Evolutionary conservation across 2,113 vertebrate species (phyloP), one percentile per base, ranked within the genome.

Genomic region (Gobiocypris rarus): DNA sequence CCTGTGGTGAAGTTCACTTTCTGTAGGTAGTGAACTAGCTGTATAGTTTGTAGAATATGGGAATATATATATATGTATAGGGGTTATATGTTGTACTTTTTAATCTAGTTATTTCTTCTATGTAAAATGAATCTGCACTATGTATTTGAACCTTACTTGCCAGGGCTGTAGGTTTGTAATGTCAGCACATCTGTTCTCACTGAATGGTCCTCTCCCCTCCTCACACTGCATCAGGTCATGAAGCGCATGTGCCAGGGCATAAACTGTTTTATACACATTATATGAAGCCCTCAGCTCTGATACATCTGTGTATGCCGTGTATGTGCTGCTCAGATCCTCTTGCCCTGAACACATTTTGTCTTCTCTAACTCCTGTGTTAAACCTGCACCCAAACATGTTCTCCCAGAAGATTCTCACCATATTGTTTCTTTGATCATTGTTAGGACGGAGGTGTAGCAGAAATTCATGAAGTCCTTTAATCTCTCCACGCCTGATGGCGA

Each of bases 1-100:
- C 45, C 52, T 74, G 91, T 92, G 10, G 89, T 93, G 74, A 94
- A 93, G 56, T 92, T 91, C 22, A 94, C 90, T 4, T 80, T 90
- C 80, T 93, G 81, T 67, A 94, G 79, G 83, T 93, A 94, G 87
- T 93, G 76, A 6, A 92, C 59, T 24, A 94, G 84, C 93, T 94
- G 50, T 5, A 76, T 19, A 58, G 80, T 13, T 24, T 54, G 31
- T 71, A n/a, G 38, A 71, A 10, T 34, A 34, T 6, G 38, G 4
- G 34, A 52, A 38, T 38, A 38, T 38, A 38, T 38, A 38, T 38
- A 38, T 38, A 38, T 34, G 4, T 34, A 34, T 1, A 86, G 19
- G 48, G 10, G 13, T 70, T 19, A 75, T 15, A 56, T 7, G 34
- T 38, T 61, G 41, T n/a, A 6, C 31, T 38, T 3, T n/a, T 31